phyloP scores from a whole-genome alignment of 2,113 vertebrate genomes.

The Oreotrochilus melanogaster region DNA sequence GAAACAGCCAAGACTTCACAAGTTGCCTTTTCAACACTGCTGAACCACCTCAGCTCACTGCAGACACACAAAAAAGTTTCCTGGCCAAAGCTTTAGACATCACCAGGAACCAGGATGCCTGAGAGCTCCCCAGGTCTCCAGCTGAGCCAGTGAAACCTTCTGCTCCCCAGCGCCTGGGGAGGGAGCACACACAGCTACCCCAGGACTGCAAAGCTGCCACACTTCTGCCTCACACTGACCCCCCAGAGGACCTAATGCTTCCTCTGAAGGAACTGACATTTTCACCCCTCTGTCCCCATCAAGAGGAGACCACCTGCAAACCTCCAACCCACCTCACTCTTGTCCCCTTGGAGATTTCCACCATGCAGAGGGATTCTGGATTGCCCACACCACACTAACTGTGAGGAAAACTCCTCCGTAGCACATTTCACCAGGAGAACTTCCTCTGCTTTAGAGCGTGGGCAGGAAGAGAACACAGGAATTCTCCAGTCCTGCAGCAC shows the following conservation, averaged over 20 bases:
- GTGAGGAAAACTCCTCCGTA: fast-evolving
- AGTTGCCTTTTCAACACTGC: neutral
- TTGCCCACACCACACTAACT: no score
- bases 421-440: neutral
- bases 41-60: neutral
- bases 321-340: neutral
- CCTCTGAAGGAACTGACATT: neutral
- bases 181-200: neutral
- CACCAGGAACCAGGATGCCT: neutral
- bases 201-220: neutral
- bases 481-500: neutral
- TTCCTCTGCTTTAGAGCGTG: fast-evolving
- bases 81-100: neutral
- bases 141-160: neutral
- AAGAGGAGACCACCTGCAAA: neutral
- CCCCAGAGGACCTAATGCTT: neutral
- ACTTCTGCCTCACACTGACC: neutral
- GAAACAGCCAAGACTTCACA: neutral
- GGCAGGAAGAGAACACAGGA: neutral
- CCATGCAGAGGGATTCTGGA: fast-evolving
- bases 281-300: neutral
- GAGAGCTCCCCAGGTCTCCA: neutral
- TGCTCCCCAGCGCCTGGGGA: neutral
- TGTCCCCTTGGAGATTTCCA: neutral
- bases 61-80: neutral